Base-by-base conservation (phyloP, 2,113 vertebrate genomes). In the Trichomycterus rosablanca region DNA sequence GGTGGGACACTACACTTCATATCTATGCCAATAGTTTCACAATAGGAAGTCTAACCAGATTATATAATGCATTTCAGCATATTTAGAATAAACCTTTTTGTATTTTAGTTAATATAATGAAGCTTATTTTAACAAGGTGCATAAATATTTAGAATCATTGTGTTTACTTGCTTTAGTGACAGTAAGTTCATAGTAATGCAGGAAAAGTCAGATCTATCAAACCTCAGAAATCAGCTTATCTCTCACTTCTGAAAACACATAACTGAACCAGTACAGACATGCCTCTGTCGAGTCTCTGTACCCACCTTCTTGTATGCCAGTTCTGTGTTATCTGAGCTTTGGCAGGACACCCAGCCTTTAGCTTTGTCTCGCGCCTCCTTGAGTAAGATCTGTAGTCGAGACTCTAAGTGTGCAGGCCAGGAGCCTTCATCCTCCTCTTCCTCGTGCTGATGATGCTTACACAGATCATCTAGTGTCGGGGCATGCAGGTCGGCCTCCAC, bases 281-380 rank as follows among this genome's bases (percentile, higher is more conserved):
- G 40, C 24, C 39, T 35, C 34, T 12, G 4, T 35, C 14, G 3
- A 24, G 3, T n/a, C 15, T 46, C 14, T 22, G 20, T 22, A 57
- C 67, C 7, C 71, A 95, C 96, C 94, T 99, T 99, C 86, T 93
- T 98, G 76, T 91, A 97, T 61, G 79, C 86, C 0, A 99, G 91
- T 26, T 98, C 96, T 15, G 93, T 88, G 72, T 89, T 94, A 57
- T 97, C 90, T 1, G 75, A 51, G 76, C 92, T 94, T 71, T 88
- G 85, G 74, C 91, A 93, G 0, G 89, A 82, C 69, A 97, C 82
- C 95, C 95, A 99, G 73, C 89, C 91, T 76, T 93, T 97, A 77
- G 94, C 94, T 77, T 93, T 97, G 58, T 99, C 96, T 43, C 88
- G 88, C 43, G 88, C 89, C 77, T 98, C 95, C 80, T 90, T 97